These are phyloP conservation scores for Iselma pallidipennis DNA, from an alignment of 2,888 invertebrate genomes.

Conservation along the genomic window DNA sequence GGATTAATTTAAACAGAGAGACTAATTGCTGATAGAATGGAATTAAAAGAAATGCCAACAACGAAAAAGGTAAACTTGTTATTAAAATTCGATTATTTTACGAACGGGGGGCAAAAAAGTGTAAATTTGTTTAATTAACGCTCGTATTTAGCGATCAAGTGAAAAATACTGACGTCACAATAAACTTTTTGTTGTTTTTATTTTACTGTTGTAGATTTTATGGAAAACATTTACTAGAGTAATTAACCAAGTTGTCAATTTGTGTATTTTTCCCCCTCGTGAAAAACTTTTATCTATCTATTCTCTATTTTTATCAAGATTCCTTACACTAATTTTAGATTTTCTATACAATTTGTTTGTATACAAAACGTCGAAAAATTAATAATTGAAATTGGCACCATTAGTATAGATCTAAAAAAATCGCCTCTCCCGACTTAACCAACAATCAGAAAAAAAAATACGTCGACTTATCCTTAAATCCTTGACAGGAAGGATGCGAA, in stretches of 20 bases:
- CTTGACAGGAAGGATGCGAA: too few relatives aligned
- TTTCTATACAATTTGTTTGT: not conserved
- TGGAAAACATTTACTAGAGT: not conserved
- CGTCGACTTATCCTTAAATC: too few relatives aligned
- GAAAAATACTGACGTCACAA: not conserved
- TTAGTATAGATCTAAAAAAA: too few relatives aligned
- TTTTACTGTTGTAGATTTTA: not conserved
- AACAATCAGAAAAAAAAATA: too few relatives aligned
- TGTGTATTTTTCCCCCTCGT: too few relatives aligned
- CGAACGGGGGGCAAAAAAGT: not conserved
- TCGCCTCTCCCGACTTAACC: not conserved
- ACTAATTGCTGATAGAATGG: too few relatives aligned
- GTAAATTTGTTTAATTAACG: not conserved
- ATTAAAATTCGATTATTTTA: not conserved
- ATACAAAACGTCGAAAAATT: not conserved
- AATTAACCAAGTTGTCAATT: too few relatives aligned
- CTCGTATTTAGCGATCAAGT: not conserved
- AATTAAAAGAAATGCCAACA: constrained; percentile 31
- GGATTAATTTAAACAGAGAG: too few relatives aligned
- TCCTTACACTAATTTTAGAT: not conserved
- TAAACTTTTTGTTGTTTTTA: not conserved
- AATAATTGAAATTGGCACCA: not conserved
- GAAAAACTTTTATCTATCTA: too few relatives aligned
- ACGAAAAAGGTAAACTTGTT: constrained; percentile 22
- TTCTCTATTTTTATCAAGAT: not conserved